Base-by-base conservation (phyloP, 1,140 invertebrate genomes). In the Zaprionus africanus region DNA sequence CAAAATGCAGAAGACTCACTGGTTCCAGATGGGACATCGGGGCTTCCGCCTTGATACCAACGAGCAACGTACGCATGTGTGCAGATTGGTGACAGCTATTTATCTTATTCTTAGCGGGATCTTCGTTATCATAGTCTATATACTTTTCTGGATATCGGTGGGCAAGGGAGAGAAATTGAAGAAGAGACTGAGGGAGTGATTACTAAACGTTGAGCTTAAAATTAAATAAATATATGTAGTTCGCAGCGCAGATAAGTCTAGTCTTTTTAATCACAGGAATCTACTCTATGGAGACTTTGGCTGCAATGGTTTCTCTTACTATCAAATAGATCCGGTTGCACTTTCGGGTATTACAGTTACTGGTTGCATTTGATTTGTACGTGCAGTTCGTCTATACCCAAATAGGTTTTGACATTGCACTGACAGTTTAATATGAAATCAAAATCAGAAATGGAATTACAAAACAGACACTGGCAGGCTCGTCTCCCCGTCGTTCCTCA, bases 391-490 rank as follows among this genome's bases (percentile, higher is more conserved):
- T 59, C 24, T 66, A 76, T 79, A 87, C 70, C 73, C 73, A 87
- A 87, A 87, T 87, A 61, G 62, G 43, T 49, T 66, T 38, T 87
- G 81, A 87, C 88, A 88, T 83, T 78, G 73, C 74, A 81, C 84
- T 87, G 84, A 87, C 84, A 87, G 84, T 85, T 76, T 81, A 87
- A 88, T 87, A 88, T 84, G 84, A 84, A 87, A 81, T 87, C 84
- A 78, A 66, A 88, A 81, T 81, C 84, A 75, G 69, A 88, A 83
- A 83, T 81, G 78, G 75, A 87, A 84, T 83, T 82, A 85, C 76
- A 86, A 79, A 86, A 69, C 60, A 60, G 56, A 34, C 54, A 59
- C 64, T 56, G 64, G 41, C 60, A 68, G 73, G 59, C 65, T 6
- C 12, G 46, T 6, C 59, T 28, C 22, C 22, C 2, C 22, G 22